Conservation (phyloP, 1,140 invertebrate genomes). For the Bombus affinis region DNA sequence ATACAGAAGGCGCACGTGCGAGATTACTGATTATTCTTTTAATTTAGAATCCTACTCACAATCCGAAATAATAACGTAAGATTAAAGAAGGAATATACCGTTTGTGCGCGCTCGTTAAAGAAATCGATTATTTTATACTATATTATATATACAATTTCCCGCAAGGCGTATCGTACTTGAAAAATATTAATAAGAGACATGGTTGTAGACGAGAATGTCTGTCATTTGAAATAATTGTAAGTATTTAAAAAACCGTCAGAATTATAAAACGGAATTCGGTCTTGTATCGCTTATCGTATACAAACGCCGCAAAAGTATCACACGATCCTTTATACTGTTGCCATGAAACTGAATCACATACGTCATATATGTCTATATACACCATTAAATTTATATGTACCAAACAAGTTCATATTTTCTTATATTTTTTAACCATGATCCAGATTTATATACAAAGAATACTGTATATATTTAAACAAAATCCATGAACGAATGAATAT, state of each 20-base stretch:
- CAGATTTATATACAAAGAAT: background rate
- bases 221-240: background rate
- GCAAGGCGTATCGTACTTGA: constrained; percentile 23
- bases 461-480: background rate
- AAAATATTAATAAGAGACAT: constrained; percentile 1
- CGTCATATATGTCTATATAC: no score
- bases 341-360: background rate
- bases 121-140: constrained; percentile 24
- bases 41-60: constrained; percentile 58
- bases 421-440: background rate
- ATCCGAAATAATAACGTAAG: constrained; percentile 59
- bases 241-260: background rate
- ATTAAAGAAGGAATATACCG: constrained; percentile 44
- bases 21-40: constrained; percentile 71
- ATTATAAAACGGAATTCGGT: background rate
- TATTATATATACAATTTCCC: constrained; percentile 18
- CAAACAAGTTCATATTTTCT: background rate
- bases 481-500: background rate
- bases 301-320: background rate
- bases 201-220: background rate
- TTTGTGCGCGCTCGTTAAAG: constrained; percentile 44
- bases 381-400: background rate
- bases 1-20: constrained; percentile 79
- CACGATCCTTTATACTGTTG: background rate
- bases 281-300: background rate